phyloP scores from a whole-genome alignment of 2,113 vertebrate genomes.

The Salvelinus namaycush region DNA sequence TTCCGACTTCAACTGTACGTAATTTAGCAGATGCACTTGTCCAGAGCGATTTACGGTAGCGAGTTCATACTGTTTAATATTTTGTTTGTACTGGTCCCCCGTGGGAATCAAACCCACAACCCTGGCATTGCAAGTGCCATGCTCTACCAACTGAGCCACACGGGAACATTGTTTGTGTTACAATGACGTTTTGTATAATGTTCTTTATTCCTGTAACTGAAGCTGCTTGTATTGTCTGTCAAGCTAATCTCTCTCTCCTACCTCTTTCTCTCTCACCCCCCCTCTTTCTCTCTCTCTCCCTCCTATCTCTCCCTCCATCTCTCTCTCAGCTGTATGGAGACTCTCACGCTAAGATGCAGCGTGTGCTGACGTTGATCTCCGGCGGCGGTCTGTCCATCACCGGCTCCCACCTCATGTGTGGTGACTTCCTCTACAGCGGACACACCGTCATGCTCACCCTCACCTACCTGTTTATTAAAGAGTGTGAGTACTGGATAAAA shows the following conservation, averaged over 20 bases:
- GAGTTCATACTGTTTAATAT: too few species aligned
- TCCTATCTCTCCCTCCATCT: background rate
- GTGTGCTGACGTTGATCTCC: constrained; percentile 88
- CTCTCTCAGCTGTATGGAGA: constrained; percentile 86
- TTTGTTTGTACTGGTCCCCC: too few species aligned
- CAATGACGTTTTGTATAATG: background rate
- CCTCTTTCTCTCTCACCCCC: background rate
- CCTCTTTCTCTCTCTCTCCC: constrained; percentile 29
- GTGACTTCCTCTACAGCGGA: constrained; percentile 96
- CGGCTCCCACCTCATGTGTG: constrained; percentile 91
- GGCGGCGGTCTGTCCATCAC: constrained; percentile 94
- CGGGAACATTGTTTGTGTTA: background rate
- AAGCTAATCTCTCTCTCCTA: too few species aligned
- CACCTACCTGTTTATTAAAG: constrained; percentile 96
- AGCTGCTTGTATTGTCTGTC: too few species aligned
- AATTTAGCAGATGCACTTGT: too few species aligned
- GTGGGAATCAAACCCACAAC: too few species aligned
- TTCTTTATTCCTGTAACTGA: background rate
- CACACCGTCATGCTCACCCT: constrained; percentile 94
- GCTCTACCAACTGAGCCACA: too few species aligned
- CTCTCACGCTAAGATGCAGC: constrained; percentile 89
- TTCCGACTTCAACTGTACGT: too few species aligned
- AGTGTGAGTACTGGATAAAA: constrained; percentile 82
- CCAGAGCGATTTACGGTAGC: too few species aligned
- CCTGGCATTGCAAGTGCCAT: too few species aligned